Conservation (phyloP, 2,888 invertebrate species). For the Gibbula magus region DNA sequence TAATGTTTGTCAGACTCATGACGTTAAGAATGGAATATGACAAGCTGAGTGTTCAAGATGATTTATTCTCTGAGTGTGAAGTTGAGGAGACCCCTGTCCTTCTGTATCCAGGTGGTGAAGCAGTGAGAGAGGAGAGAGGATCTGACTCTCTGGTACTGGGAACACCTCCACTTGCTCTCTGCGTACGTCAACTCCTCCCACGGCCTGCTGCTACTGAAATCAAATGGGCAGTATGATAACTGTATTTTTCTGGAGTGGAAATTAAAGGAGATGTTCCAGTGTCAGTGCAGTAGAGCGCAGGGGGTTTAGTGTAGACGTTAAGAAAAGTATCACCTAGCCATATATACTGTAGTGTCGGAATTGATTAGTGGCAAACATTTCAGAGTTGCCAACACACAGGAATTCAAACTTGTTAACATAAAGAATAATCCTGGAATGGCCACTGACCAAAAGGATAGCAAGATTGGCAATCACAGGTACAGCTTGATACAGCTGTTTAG, state of each 20-base stretch:
- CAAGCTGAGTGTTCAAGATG: neutral
- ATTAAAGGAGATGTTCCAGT: too few species aligned
- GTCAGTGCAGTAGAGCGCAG: too few species aligned
- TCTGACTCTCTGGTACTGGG: conserved; percentile 51
- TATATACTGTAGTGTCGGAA: too few species aligned
- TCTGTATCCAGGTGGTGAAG: conserved; percentile 51
- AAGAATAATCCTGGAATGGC: too few species aligned
- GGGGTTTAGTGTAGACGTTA: too few species aligned
- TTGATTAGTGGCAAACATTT: too few species aligned
- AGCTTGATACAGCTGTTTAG: too few species aligned
- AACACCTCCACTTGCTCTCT: conserved; percentile 54
- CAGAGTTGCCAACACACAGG: too few species aligned
- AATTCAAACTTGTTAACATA: too few species aligned
- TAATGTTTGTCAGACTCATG: neutral
- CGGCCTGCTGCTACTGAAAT: neutral
- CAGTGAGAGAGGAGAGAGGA: neutral
- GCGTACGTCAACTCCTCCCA: conserved; percentile 38
- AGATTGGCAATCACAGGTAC: too few species aligned
- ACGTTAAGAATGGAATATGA: neutral
- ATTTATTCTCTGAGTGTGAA: conserved; percentile 24
- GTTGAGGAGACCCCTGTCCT: conserved; percentile 43
- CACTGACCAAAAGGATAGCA: too few species aligned
- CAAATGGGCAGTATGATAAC: neutral
- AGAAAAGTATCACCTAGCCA: too few species aligned
- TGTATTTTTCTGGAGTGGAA: neutral